Evolutionary conservation across 2,888 invertebrate species (phyloP).

Genomic region (Phania funesta): DNA sequence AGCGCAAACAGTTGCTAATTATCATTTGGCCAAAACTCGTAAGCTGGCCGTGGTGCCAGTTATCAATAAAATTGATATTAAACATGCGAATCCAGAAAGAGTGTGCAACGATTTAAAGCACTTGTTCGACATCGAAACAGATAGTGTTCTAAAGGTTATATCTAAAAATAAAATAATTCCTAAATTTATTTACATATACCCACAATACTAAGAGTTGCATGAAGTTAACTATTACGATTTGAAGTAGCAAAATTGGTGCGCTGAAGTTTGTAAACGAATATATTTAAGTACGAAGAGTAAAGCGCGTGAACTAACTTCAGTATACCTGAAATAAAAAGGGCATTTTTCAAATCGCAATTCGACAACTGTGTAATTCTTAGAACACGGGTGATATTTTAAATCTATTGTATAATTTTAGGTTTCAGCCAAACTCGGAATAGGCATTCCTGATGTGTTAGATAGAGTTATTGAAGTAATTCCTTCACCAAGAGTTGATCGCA

Average conservation of each 20-base stretch:
- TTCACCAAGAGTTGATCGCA: slow-evolving; percentile 84
- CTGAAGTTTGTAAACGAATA: no score
- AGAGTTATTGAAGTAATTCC: slow-evolving; percentile 90
- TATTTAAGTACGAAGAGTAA: no score
- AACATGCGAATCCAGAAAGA: slow-evolving; percentile 91
- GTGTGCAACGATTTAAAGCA: slow-evolving; percentile 89
- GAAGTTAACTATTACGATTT: no score
- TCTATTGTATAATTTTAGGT: slow-evolving; percentile 80
- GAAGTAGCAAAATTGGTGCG: no score
- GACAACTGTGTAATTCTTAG: no score
- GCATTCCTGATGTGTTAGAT: slow-evolving; percentile 88
- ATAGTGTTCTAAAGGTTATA: slow-evolving; percentile 87
- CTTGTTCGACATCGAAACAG: slow-evolving; percentile 89
- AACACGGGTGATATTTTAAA: not conserved
- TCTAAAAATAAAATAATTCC: not conserved
- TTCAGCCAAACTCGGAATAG: slow-evolving; percentile 95
- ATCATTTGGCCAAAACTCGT: slow-evolving; percentile 91
- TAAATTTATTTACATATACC: no score
- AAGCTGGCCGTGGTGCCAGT: slow-evolving; percentile 93
- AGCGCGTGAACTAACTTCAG: no score
- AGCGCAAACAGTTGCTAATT: slow-evolving; percentile 99
- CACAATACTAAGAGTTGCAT: no score
- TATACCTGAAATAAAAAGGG: no score
- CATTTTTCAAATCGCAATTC: no score
- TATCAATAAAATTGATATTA: slow-evolving; percentile 97